Base-by-base conservation (phyloP, 2,113 vertebrate genomes). In the Aleadryas rufinucha region DNA sequence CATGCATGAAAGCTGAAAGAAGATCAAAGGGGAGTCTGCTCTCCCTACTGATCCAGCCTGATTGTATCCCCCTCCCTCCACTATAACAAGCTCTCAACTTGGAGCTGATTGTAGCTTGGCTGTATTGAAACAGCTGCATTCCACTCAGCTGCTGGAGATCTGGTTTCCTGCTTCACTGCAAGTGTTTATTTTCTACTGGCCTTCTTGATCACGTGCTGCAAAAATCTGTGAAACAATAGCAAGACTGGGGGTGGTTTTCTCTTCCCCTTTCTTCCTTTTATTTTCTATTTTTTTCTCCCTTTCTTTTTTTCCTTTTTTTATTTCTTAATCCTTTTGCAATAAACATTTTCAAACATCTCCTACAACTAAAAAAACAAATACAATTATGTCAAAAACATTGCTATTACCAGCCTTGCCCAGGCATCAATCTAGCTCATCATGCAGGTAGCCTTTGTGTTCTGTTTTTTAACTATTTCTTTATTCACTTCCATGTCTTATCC, bases 141-240 rank as follows among this genome's bases (percentile, higher is more conserved):
- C 71, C 47, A 92, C 87, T 95, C 85, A 94, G 75, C 49, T 96
- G 72, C 91, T 93, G 86, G 75, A 93, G 93, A 95, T 81, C n/a
- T 84, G 87, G 54, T 95, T 96, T 96, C 78, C 89, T 97, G 76
- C 74, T 97, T 98, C 96, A 94, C 57, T 97, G 91, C 11, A 50
- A 96, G 57, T 88, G 89, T 98, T 98, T 97, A 94, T 96, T 96
- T 98, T 96, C 89, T 95, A 57, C 76, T 27, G 28, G 75, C 63
- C 14, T 94, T 95, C 95, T 95, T 95, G 84, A 96, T 95, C 94
- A 95, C 56, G 76, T 96, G 93, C 82, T 97, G 80, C 44, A 60
- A 85, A 93, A 96, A 94, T 95, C 95, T 94, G 93, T 97, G 96
- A 96, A 98, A 94, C 90, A 96, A 92, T 92, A 97, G 71, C 84